Percentiles rank a stretch among this genome's conserved stretches.
Conservation (phyloP, 2,797 vertebrate genomes). For the Orientallactaga sibirica region DNA sequence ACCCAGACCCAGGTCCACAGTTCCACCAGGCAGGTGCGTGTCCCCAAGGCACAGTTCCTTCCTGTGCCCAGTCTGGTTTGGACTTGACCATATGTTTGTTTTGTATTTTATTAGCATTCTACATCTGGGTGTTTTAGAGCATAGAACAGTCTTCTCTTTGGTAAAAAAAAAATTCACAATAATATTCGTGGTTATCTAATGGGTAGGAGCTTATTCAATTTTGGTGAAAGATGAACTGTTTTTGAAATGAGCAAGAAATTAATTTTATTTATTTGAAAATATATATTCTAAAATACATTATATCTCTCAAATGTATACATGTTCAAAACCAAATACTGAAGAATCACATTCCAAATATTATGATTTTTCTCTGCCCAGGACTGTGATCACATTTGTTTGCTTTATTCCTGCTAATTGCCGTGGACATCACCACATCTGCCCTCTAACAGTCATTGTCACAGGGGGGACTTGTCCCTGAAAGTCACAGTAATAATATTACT, state of each 20-base stretch:
- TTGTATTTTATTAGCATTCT: not conserved
- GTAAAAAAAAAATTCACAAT: not conserved
- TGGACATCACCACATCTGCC: not conserved
- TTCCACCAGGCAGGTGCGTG: constrained; percentile 93
- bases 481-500: not conserved
- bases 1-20: constrained; percentile 90
- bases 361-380: not conserved
- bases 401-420: not conserved
- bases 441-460: not conserved
- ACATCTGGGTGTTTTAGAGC: not conserved
- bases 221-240: not conserved
- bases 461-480: not conserved
- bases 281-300: not conserved
- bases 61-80: not conserved
- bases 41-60: not conserved
- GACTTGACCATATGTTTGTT: not conserved
- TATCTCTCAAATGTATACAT: not conserved
- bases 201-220: not conserved
- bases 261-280: not conserved
- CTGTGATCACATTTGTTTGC: not conserved
- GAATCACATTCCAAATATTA: not conserved
- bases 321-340: not conserved
- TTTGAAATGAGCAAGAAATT: constrained; percentile 33
- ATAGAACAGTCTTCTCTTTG: not conserved
- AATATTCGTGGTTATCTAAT: not conserved